A percentile compares a stretch with the other conserved stretches of the same genome.
These are phyloP conservation scores for Drosophila anomelani DNA, from an alignment of 2,888 invertebrate species.

Conservation along the genomic window DNA sequence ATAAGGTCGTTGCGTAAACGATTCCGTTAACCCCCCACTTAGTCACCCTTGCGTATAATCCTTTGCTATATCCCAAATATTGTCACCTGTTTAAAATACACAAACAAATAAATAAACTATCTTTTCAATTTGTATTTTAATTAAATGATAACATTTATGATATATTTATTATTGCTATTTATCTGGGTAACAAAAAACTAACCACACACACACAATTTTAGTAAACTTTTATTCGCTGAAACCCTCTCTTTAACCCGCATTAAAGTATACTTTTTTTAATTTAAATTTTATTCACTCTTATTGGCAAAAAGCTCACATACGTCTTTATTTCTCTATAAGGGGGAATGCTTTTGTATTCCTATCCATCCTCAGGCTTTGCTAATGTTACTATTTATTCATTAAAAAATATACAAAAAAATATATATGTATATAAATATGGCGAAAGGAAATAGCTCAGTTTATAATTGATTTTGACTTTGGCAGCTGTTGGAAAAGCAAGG, in stretches of 20 bases:
- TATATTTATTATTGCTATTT: background rate
- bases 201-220: background rate
- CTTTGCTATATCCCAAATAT: background rate
- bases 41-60: conserved; percentile 19
- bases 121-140: background rate
- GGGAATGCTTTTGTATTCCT: background rate
- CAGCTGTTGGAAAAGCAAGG: conserved; percentile 28
- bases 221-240: background rate
- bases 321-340: conserved; percentile 25
- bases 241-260: background rate
- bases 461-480: conserved; percentile 50
- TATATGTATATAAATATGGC: background rate
- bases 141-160: background rate
- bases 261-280: background rate
- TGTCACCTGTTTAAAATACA: conserved; percentile 8
- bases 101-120: background rate
- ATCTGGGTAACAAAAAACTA: too few species aligned
- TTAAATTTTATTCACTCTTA: conserved; percentile 14
- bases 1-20: conserved; percentile 54
- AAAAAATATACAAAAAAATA: conserved; percentile 54
- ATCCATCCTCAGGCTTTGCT: conserved; percentile 8
- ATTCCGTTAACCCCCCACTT: conserved; percentile 5
- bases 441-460: conserved; percentile 39
- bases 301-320: conserved; percentile 58
- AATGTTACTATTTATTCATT: conserved; percentile 43